Conservation (phyloP, 1,140 invertebrate genomes). For the Drosophila triauraria region DNA sequence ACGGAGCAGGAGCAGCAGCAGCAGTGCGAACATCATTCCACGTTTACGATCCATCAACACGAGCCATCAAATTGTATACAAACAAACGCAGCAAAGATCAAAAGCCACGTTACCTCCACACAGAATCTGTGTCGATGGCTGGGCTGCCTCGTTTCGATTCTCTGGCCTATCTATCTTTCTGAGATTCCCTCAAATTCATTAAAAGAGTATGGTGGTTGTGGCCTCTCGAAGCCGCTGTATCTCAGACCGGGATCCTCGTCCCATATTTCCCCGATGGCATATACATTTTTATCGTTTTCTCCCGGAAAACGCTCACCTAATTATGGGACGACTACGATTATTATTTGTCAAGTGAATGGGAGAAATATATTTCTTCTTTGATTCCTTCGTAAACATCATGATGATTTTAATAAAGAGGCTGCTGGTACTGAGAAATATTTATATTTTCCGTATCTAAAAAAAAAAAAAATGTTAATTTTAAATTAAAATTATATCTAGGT, state of each 20-base stretch:
- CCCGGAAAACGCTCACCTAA: conserved; percentile 49
- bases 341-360: conserved; percentile 41
- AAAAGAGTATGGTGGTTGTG: conserved; percentile 56
- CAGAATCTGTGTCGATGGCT: conserved; percentile 30
- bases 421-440: background rate
- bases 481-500: too few relatives aligned
- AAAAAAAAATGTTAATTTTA: too few relatives aligned
- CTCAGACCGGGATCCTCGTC: conserved; percentile 5
- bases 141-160: conserved; percentile 40
- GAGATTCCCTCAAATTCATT: conserved; percentile 56
- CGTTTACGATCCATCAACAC: conserved; percentile 84
- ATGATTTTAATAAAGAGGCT: conserved; percentile 26
- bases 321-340: conserved; percentile 52
- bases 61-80: conserved; percentile 85
- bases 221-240: conserved; percentile 38
- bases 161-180: conserved; percentile 16
- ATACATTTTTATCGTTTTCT: conserved; percentile 25
- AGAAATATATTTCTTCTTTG: background rate
- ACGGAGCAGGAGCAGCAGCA: conserved; percentile 31
- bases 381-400: conserved; percentile 14
- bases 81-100: conserved; percentile 84
- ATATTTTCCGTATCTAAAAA: too few relatives aligned
- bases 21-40: conserved; percentile 76
- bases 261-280: conserved; percentile 18
- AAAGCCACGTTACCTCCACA: conserved; percentile 70